Base-by-base conservation (phyloP, 2,113 vertebrate species). In the Pelobates fuscus region DNA sequence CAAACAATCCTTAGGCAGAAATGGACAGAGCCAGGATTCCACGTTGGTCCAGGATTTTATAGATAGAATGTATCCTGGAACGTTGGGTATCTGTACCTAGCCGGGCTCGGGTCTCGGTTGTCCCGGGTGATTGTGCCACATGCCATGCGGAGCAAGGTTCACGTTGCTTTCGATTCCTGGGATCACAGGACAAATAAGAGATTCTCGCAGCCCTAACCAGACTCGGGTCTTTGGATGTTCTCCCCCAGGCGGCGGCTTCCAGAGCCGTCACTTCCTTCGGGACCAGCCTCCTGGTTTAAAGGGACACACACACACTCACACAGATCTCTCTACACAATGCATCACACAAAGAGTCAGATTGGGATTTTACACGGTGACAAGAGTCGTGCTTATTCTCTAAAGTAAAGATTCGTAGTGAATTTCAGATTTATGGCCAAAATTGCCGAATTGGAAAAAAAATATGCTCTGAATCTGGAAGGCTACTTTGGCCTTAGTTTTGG, bases 231-330 rank as follows among this genome's bases (percentile, higher is more conserved):
- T 23, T 24, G 68, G 68, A 70, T 70, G 68, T 71, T 71, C 37
- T 57, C 60, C 71, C 71, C 71, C 72, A 57, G 46, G 62, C 63
- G 63, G 72, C 37, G 63, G 63, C 63, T 66, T 23, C 20, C 52
- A 17, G 23, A 66, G 32, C 72, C 63, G 63, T 75, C 72, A 67
- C 54, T 75, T 75, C 72, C 72, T 67, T 25, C 54, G 41, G 52
- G 72, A 41, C 72, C 71, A 23, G 54, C 72, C 72, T 54, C 49
- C 43, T 24, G 17, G 27, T 29, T 67, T 75, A 75, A 75, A 75
- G 72, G 71, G 62, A 44, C 62, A 75, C 26, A 57, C 43, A 62
- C 43, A 37, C 20, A 18, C 5, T 37, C 32, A n/a, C n/a, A n/a
- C n/a, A n/a, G n/a, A n/a, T n/a, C n/a, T n/a, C n/a, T n/a, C n/a